These are phyloP conservation scores for Orius laevigatus DNA, from an alignment of 1,140 invertebrate species.

Conservation along the genomic window DNA sequence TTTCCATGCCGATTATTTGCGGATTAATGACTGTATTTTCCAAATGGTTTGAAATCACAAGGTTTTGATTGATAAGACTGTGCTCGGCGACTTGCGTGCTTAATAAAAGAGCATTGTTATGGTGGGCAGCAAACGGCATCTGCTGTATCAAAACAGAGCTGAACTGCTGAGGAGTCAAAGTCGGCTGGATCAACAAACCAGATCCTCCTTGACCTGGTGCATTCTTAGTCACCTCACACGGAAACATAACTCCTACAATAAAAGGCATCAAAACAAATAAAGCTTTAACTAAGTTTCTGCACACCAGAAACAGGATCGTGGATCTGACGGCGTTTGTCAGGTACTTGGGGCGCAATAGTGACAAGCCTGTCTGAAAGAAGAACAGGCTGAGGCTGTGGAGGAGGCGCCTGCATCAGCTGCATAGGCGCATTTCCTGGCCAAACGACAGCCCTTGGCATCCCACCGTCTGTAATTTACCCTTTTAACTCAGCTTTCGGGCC, in stretches of 20 bases:
- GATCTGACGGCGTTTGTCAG: neutral
- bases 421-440: conserved; percentile 39
- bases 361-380: conserved; percentile 17
- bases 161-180: conserved; percentile 1
- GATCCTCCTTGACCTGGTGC: neutral
- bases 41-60: conserved; percentile 2
- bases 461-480: neutral
- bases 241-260: conserved; percentile 19
- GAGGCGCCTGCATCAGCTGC: conserved; percentile 26
- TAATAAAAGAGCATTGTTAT: conserved; percentile 13
- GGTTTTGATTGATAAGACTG: conserved; percentile 3
- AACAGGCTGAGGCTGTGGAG: conserved; percentile 29
- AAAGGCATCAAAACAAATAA: neutral
- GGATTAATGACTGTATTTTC: conserved; percentile 13
- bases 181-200: conserved; percentile 1
- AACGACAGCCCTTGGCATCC: conserved; percentile 56
- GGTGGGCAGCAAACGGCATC: conserved; percentile 3
- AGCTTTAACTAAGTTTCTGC: too few species aligned
- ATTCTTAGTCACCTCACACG: conserved; percentile 32
- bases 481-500: neutral
- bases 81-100: conserved; percentile 13
- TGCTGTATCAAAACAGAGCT: neutral
- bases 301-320: too few species aligned
- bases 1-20: conserved; percentile 5
- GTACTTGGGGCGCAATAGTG: conserved; percentile 30